Conservation (phyloP, 2,888 invertebrate species). For the Julus scandinavius region DNA sequence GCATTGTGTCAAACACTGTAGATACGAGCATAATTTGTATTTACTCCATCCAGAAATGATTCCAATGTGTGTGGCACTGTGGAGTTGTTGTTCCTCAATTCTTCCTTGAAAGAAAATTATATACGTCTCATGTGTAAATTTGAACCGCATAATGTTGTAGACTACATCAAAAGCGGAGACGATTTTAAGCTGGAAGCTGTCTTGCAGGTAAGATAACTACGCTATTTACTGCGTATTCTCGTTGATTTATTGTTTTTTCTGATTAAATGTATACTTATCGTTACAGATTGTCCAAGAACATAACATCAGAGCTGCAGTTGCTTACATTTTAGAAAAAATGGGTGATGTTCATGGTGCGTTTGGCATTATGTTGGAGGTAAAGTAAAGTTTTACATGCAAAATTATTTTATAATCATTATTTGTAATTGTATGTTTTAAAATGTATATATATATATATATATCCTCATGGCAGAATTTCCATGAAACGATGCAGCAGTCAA, state of each 20-base stretch:
- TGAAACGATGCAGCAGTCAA: conserved; percentile 7
- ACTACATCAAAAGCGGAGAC: conserved; percentile 69
- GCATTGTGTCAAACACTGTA: background rate
- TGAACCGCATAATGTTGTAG: conserved; percentile 70
- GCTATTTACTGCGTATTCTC: background rate
- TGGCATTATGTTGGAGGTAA: conserved; percentile 66
- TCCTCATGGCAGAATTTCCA: background rate
- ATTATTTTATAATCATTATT: background rate
- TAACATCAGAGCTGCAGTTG: conserved; percentile 75
- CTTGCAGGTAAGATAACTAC: conserved; percentile 64
- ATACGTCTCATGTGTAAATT: conserved; percentile 74
- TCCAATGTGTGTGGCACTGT: conserved; percentile 34
- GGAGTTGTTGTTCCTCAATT: conserved; percentile 60
- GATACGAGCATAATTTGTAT: background rate
- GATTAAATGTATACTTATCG: background rate
- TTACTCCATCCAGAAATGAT: background rate
- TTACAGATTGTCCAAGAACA: conserved; percentile 74
- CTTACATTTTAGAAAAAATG: conserved; percentile 78
- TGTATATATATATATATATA: background rate
- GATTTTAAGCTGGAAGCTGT: conserved; percentile 75
- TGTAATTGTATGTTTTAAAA: conserved; percentile 59
- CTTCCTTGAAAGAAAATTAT: conserved; percentile 71
- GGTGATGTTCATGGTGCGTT: conserved; percentile 80
- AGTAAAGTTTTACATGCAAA: background rate
- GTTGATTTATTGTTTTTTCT: background rate